phyloP scores from a whole-genome alignment of 2,113 vertebrate species.

The Thalassarche chlororhynchos region DNA sequence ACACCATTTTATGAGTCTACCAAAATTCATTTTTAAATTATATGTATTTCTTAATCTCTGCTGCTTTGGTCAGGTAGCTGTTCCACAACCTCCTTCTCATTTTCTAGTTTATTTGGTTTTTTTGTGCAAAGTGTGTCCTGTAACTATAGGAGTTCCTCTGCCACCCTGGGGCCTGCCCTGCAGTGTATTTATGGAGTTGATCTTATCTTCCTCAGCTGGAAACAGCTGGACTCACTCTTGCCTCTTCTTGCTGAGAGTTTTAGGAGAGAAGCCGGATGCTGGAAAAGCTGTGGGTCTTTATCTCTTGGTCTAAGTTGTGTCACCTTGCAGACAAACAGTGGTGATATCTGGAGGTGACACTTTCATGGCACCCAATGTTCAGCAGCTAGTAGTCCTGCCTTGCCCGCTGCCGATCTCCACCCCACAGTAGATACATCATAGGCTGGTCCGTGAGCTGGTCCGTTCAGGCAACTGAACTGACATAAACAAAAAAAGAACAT shows the following conservation, averaged over 20 bases:
- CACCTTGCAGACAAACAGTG: not conserved
- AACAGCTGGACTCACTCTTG: not conserved
- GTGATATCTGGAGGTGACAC: not conserved
- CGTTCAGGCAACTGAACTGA: not conserved
- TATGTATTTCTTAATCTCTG: not conserved
- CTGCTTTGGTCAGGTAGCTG: not conserved
- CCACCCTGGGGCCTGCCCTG: not conserved
- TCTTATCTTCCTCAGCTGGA: not conserved
- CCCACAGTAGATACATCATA: accelerated
- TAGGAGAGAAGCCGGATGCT: not conserved
- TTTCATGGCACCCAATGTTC: not conserved
- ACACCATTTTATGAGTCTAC: not conserved
- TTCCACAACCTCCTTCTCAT: not conserved
- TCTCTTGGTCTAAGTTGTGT: not conserved
- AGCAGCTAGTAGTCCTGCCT: not conserved
- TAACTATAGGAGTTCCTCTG: not conserved
- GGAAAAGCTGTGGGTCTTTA: not conserved
- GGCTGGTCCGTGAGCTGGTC: not conserved
- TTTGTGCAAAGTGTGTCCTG: not conserved
- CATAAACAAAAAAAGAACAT: not conserved
- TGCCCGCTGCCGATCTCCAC: not conserved
- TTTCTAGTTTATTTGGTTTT: not conserved
- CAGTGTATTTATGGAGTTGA: not conserved
- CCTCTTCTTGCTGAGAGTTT: not conserved
- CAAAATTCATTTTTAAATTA: not conserved